These are phyloP conservation scores for Xiphorhynchus erythropygius DNA, from an alignment of 2,797 vertebrate genomes.

Conservation along the genomic window DNA sequence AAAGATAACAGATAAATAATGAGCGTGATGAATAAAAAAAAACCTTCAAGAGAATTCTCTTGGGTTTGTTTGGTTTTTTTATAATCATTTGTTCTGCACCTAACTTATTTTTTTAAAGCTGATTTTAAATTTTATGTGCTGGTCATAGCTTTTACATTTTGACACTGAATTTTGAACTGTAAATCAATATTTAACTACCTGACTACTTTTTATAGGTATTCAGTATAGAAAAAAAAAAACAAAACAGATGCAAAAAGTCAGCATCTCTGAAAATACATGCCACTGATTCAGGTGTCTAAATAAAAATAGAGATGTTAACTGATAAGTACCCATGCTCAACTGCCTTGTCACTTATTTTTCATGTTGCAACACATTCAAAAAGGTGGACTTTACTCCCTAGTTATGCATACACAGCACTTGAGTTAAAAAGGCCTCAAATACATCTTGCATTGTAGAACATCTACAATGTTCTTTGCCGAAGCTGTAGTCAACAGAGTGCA, in stretches of 20 bases:
- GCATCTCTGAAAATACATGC: background rate
- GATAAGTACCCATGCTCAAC: background rate
- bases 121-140: background rate
- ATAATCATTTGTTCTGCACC: background rate
- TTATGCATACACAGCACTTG: background rate
- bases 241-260: background rate
- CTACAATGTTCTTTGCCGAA: background rate
- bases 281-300: background rate
- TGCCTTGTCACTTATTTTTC: background rate
- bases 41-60: background rate
- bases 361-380: background rate
- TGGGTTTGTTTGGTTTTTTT: accelerated
- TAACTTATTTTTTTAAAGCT: background rate
- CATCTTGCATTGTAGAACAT: no score
- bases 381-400: background rate
- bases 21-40: background rate
- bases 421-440: background rate
- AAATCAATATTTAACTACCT: background rate
- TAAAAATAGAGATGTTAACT: background rate
- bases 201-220: background rate
- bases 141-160: background rate
- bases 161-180: background rate
- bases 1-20: background rate
- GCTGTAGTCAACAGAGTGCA: background rate
- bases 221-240: background rate